A percentile compares a stretch with the other conserved stretches of the same genome.
Conservation (phyloP, 2,888 invertebrate genomes). For the Ischnura elegans region DNA sequence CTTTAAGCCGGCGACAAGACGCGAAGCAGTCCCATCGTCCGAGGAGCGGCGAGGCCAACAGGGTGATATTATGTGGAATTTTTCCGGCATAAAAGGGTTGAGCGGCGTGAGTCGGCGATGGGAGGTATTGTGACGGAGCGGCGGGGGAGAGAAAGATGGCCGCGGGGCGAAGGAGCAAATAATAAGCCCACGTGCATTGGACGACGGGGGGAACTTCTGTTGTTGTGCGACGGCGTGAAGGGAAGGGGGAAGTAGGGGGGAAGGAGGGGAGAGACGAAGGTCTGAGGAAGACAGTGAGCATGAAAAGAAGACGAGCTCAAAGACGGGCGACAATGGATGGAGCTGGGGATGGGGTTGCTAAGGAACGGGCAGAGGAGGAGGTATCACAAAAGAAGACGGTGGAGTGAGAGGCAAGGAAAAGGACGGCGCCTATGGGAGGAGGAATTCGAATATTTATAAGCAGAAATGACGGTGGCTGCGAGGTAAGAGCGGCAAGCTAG, state of each 20-base stretch:
- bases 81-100: neutral
- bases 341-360: neutral
- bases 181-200: conserved; percentile 14
- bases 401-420: too few species aligned
- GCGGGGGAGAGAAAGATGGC: neutral
- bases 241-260: neutral
- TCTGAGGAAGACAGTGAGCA: neutral
- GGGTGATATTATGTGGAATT: neutral
- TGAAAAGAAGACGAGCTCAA: neutral
- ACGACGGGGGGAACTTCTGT: neutral
- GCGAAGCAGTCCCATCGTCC: neutral
- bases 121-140: neutral
- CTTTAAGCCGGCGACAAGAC: conserved; percentile 2
- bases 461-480: too few species aligned
- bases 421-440: too few species aligned
- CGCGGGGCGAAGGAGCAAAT: conserved; percentile 20
- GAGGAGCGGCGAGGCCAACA: neutral
- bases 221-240: neutral
- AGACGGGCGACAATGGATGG: neutral
- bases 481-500: too few species aligned
- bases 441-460: too few species aligned
- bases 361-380: neutral
- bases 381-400: neutral
- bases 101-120: neutral
- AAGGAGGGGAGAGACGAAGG: neutral